Percentiles rank a stretch among this genome's conserved stretches.
Evolutionary conservation across 2,113 vertebrate species (phyloP).

Genomic region (Etheostoma spectabile): DNA sequence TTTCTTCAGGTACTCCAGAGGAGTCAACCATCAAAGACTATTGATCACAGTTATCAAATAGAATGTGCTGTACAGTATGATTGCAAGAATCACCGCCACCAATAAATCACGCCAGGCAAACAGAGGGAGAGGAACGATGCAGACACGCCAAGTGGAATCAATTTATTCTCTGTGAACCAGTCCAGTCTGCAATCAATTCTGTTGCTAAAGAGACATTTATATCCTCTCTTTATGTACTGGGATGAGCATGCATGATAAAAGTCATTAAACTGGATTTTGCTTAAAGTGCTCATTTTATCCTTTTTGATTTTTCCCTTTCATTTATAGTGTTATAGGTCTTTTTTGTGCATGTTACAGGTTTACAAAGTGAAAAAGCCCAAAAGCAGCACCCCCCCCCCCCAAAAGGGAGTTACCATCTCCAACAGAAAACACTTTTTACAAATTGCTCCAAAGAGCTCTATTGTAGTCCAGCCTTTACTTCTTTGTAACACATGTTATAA

Average conservation of each 20-base stretch:
- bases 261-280: constrained; percentile 13
- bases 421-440: no score
- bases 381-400: no score
- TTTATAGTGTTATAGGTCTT: no score
- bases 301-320: no score
- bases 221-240: constrained; percentile 31
- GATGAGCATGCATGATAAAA: constrained; percentile 32
- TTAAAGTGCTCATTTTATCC: background rate
- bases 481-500: no score
- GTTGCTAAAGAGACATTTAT: constrained; percentile 48
- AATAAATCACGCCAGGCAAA: constrained; percentile 74
- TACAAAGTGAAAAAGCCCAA: no score
- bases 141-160: constrained; percentile 32
- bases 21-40: constrained; percentile 62
- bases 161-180: constrained; percentile 56
- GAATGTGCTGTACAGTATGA: constrained; percentile 52
- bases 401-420: no score
- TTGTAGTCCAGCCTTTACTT: no score
- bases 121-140: constrained; percentile 33
- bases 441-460: no score
- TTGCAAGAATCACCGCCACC: constrained; percentile 54
- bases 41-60: constrained; percentile 74
- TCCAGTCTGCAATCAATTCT: constrained; percentile 56
- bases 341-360: no score
- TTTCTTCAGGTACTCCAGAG: constrained; percentile 36